These are phyloP conservation scores for Neolamprologus modestus DNA, from an alignment of 2,113 vertebrate species.

Conservation along the genomic window DNA sequence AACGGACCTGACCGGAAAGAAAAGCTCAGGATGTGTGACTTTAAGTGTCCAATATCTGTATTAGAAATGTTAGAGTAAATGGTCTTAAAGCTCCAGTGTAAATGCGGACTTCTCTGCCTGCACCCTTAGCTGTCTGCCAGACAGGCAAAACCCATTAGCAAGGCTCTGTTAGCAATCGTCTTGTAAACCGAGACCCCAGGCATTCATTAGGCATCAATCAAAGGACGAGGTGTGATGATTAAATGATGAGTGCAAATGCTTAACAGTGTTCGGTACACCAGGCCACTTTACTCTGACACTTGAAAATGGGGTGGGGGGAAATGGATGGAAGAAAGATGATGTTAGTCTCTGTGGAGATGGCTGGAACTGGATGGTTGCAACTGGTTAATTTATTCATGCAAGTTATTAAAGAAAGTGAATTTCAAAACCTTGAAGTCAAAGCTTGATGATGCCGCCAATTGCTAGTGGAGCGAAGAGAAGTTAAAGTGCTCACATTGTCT, in stretches of 20 bases:
- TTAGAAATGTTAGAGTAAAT: not conserved
- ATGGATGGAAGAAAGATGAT: slow-evolving; percentile 24
- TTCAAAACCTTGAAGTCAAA: not conserved
- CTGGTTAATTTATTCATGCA: slow-evolving; percentile 25
- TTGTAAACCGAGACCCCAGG: slow-evolving; percentile 81
- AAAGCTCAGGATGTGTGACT: not conserved
- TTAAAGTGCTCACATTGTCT: not conserved
- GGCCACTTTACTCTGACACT: slow-evolving; percentile 52
- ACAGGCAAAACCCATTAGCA: slow-evolving; percentile 76
- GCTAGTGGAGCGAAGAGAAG: not conserved
- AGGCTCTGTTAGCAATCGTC: slow-evolving; percentile 82
- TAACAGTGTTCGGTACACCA: slow-evolving; percentile 34
- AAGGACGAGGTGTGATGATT: slow-evolving; percentile 80
- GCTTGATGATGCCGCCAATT: not conserved
- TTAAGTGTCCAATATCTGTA: not conserved
- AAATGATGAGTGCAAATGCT: slow-evolving; percentile 74
- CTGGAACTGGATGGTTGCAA: not conserved
- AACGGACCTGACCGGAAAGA: not conserved
- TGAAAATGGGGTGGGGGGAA: slow-evolving; percentile 24
- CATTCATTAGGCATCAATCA: slow-evolving; percentile 83
- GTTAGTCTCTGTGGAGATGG: not conserved
- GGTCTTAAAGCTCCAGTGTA: not conserved
- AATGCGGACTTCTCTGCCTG: not conserved
- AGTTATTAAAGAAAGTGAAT: slow-evolving; percentile 33
- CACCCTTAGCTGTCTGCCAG: not conserved